phyloP scores from a whole-genome alignment of 2,888 invertebrate genomes.

The Epirrhoe tristata region DNA sequence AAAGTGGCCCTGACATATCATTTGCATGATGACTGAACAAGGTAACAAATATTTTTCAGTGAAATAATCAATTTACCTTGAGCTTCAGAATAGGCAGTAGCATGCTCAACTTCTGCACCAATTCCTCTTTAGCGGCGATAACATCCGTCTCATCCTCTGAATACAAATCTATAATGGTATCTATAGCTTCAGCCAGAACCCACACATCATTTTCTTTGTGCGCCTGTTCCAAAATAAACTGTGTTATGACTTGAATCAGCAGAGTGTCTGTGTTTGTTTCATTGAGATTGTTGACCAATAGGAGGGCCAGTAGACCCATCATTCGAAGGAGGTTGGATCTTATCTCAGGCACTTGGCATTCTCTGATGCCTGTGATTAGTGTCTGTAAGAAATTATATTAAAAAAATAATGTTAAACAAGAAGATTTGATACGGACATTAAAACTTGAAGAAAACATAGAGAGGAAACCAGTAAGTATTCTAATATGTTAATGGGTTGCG shows the following conservation, averaged over 20 bases:
- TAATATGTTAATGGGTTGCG: no score
- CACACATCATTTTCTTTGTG: conserved; percentile 88
- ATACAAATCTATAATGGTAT: conserved; percentile 91
- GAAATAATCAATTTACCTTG: conserved; percentile 83
- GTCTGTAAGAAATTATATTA: conserved; percentile 61
- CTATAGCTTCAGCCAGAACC: conserved; percentile 90
- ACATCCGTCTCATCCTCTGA: conserved; percentile 90
- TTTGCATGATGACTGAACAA: no score
- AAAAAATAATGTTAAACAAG: not conserved
- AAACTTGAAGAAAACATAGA: not conserved
- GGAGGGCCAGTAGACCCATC: conserved; percentile 84
- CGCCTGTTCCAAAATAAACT: conserved; percentile 87
- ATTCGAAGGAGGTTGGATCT: conserved; percentile 86
- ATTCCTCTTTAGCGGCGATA: conserved; percentile 86
- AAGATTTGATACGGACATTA: no score
- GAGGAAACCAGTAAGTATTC: no score
- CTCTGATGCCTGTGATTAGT: conserved; percentile 81
- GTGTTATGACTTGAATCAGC: conserved; percentile 74
- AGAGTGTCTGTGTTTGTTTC: conserved; percentile 66
- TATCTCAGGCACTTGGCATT: conserved; percentile 83
- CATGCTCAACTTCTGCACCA: conserved; percentile 86
- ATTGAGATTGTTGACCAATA: conserved; percentile 73
- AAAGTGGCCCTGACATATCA: no score
- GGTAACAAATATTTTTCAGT: not conserved
- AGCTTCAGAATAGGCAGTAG: conserved; percentile 87